Percentiles rank a stretch among this genome's conserved stretches.
phyloP scores from a whole-genome alignment of 1,140 invertebrate species.

The Lutraria rhynchaena region DNA sequence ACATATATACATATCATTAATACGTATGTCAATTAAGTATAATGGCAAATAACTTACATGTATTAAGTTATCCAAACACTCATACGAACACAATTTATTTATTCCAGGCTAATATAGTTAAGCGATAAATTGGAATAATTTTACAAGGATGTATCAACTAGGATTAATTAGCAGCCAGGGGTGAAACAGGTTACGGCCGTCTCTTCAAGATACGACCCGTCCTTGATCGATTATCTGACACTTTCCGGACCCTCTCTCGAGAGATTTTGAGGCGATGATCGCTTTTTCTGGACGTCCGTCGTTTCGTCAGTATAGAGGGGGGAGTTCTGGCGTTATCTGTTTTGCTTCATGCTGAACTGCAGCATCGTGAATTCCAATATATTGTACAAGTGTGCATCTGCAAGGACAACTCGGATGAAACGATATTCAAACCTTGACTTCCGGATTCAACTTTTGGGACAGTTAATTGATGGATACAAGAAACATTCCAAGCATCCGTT shows the following conservation, averaged over 20 bases:
- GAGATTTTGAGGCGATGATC: conserved; percentile 80
- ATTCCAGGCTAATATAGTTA: too few species aligned
- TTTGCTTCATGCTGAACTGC: conserved; percentile 22
- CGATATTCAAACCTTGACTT: conserved; percentile 3
- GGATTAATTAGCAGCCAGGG: too few species aligned
- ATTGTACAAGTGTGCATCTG: neutral
- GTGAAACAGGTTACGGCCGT: neutral
- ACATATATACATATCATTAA: too few species aligned
- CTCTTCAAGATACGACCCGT: neutral
- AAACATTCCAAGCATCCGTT: neutral
- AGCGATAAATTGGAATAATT: too few species aligned
- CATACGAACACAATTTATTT: too few species aligned
- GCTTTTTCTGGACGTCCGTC: conserved; percentile 78
- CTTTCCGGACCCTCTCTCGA: neutral
- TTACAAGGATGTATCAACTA: too few species aligned
- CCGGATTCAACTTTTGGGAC: neutral
- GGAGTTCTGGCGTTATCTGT: neutral
- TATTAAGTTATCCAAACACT: too few species aligned
- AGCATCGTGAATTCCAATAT: conserved; percentile 15
- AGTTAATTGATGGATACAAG: conserved; percentile 2
- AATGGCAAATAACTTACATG: too few species aligned
- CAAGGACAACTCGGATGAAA: neutral
- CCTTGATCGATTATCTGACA: neutral
- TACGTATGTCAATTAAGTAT: too few species aligned
- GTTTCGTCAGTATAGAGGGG: conserved; percentile 79